Evolutionary conservation across 2,797 vertebrate species (phyloP).

Genomic region (Megalops cyprinoides): DNA sequence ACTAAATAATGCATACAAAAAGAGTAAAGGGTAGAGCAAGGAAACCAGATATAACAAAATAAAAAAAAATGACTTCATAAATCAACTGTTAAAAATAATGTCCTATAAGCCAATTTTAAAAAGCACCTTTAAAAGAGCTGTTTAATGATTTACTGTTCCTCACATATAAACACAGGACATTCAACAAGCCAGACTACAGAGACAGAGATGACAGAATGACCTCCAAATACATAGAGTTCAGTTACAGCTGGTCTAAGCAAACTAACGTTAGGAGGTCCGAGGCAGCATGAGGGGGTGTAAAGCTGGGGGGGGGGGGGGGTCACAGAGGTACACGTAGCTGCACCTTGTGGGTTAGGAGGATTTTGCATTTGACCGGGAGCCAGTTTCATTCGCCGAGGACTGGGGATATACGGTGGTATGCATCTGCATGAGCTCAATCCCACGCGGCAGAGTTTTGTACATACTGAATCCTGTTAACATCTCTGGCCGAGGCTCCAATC

Average conservation of each 20-base stretch:
- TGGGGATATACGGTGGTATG: neutral
- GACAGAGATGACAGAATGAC: neutral
- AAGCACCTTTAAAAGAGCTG: too few relatives aligned
- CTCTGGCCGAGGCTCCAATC: neutral
- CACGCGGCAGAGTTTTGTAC: neutral
- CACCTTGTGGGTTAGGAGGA: neutral
- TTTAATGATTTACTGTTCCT: too few relatives aligned
- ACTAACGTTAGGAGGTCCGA: neutral
- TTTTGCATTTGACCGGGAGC: neutral
- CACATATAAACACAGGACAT: neutral
- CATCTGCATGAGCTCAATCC: neutral
- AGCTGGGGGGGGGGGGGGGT: neutral
- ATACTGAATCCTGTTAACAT: neutral
- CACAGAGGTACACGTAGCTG: neutral
- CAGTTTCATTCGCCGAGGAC: neutral
- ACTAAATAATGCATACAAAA: too few relatives aligned
- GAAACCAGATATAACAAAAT: too few relatives aligned
- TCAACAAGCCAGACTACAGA: neutral
- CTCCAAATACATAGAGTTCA: neutral
- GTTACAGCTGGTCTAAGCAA: slow-evolving; percentile 2
- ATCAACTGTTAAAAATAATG: too few relatives aligned
- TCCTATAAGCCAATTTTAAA: too few relatives aligned
- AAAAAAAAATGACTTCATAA: too few relatives aligned
- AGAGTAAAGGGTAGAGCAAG: too few relatives aligned
- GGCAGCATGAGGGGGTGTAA: neutral